These are phyloP conservation scores for Phymorhynchus buccinoides DNA, from an alignment of 1,140 invertebrate genomes.

Conservation along the genomic window DNA sequence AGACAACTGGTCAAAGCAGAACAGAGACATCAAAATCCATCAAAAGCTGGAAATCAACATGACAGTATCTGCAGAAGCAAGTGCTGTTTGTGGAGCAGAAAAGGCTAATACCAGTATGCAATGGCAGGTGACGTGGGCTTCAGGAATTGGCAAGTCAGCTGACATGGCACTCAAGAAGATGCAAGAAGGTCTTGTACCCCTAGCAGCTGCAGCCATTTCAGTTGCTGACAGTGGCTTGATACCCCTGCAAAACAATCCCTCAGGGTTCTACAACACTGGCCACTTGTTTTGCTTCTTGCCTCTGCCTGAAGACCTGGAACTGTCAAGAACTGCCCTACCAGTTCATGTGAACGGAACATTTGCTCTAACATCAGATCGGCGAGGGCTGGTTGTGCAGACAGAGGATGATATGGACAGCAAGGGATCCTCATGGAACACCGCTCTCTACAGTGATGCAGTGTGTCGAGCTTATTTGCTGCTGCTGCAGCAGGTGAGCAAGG, in stretches of 20 bases:
- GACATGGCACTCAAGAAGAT: neutral
- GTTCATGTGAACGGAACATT: constrained; percentile 60
- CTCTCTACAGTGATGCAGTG: constrained; percentile 41
- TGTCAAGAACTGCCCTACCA: constrained; percentile 32
- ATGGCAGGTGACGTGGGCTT: constrained; percentile 54
- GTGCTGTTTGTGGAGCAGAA: constrained; percentile 2
- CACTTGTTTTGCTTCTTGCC: constrained; percentile 57
- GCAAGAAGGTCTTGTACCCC: constrained; percentile 1
- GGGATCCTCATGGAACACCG: constrained; percentile 58
- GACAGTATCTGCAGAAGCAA: neutral
- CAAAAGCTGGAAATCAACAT: constrained; percentile 21
- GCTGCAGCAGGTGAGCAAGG: constrained; percentile 9
- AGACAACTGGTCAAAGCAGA: neutral
- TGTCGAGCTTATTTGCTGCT: constrained; percentile 18
- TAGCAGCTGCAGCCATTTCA: constrained; percentile 22
- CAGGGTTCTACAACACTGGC: constrained; percentile 34
- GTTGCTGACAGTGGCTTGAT: neutral
- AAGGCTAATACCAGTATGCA: neutral
- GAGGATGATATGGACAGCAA: constrained; percentile 45
- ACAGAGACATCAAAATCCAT: neutral
- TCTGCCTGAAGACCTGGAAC: constrained; percentile 47
- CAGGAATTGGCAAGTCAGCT: constrained; percentile 39
- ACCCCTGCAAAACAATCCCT: constrained; percentile 21
- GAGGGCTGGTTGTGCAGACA: constrained; percentile 38
- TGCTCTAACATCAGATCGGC: constrained; percentile 55